phyloP scores from a whole-genome alignment of 2,888 invertebrate species.

The Apamea crenata region DNA sequence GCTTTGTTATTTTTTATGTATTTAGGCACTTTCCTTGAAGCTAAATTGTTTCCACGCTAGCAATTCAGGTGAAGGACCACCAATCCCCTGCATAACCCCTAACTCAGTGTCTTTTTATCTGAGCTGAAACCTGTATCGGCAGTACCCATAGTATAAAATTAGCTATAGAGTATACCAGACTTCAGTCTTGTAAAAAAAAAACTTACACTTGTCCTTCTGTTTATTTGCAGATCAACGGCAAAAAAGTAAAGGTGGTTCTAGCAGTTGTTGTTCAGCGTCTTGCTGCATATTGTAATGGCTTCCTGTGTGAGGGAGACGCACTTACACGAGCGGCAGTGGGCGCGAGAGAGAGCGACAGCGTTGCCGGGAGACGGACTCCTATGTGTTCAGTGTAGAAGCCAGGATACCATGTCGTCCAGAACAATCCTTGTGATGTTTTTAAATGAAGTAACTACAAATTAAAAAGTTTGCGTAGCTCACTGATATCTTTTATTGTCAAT shows the following conservation, averaged over 20 bases:
- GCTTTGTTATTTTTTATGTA: too few species aligned
- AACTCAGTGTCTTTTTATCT: neutral
- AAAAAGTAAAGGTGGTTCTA: conserved; percentile 98
- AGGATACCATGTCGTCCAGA: conserved; percentile 78
- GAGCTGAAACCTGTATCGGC: neutral
- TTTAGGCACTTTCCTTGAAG: neutral
- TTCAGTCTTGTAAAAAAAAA: too few species aligned
- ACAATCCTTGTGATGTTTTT: conserved; percentile 81
- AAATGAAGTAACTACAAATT: conserved; percentile 73
- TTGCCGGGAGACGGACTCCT: conserved; percentile 79
- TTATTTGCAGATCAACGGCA: conserved; percentile 96
- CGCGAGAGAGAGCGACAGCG: conserved; percentile 75
- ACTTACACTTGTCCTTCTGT: conserved; percentile 50
- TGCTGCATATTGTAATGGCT: conserved; percentile 97
- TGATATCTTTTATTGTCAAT: conserved; percentile 71
- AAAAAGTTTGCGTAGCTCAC: conserved; percentile 67
- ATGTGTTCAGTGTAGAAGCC: conserved; percentile 86
- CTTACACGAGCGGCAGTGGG: conserved; percentile 73
- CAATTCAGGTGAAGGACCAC: neutral
- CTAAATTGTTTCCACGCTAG: neutral
- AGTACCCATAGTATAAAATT: neutral
- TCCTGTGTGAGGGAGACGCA: conserved; percentile 71
- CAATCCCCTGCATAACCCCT: neutral
- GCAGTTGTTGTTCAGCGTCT: conserved; percentile 98
- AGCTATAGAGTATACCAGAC: neutral